Conservation (phyloP, 2,113 vertebrate species). For the Atrichornis clamosus region DNA sequence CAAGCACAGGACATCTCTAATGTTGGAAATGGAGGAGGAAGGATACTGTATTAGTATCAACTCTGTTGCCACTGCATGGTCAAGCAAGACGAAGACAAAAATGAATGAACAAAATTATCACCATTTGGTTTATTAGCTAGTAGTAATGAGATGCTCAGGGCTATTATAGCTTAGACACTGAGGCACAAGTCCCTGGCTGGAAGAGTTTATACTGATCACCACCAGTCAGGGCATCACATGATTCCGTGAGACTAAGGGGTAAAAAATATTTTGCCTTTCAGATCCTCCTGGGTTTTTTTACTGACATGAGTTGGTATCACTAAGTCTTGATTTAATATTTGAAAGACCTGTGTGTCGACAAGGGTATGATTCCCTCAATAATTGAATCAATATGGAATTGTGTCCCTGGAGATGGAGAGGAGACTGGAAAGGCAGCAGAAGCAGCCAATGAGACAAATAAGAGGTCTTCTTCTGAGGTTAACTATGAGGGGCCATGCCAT, state of each 20-base stretch:
- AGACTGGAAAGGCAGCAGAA: not conserved
- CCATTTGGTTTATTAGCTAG: not conserved
- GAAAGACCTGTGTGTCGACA: not conserved
- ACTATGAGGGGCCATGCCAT: not conserved
- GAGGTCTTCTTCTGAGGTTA: not conserved
- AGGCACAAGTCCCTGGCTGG: not conserved
- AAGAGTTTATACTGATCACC: not conserved
- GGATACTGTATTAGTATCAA: not conserved
- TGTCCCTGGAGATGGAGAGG: not conserved
- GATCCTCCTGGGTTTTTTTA: not conserved
- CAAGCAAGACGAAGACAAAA: not conserved
- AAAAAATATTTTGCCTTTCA: not conserved
- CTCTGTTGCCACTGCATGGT: not conserved
- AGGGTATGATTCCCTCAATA: not conserved
- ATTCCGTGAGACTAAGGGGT: not conserved
- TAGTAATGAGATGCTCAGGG: not conserved
- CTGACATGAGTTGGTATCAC: fast-evolving
- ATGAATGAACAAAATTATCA: not conserved
- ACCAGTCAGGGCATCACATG: not conserved
- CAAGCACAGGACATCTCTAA: not conserved
- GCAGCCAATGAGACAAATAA: not conserved
- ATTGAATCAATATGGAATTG: not conserved
- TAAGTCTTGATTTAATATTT: not conserved
- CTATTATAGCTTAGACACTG: not conserved
- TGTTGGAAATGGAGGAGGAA: not conserved